phyloP scores from a whole-genome alignment of 2,797 vertebrate genomes.

The Picus viridis region DNA sequence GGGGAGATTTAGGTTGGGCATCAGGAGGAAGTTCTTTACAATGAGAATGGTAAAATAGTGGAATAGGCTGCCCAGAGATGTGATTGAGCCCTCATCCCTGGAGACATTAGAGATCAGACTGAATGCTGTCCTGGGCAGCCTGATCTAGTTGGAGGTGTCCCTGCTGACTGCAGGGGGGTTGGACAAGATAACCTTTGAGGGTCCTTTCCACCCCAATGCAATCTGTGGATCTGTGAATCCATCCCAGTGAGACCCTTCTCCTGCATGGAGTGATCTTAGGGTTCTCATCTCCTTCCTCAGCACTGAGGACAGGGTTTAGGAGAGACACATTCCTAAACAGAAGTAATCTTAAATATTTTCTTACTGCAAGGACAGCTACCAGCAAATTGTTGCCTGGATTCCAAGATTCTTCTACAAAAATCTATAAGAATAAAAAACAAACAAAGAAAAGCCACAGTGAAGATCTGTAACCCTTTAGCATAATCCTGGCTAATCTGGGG shows the following conservation, averaged over 20 bases:
- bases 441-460: background rate
- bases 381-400: fast-evolving
- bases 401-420: fast-evolving
- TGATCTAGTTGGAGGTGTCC: too few relatives aligned
- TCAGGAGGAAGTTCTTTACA: too few relatives aligned
- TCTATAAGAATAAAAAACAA: background rate
- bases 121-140: too few relatives aligned
- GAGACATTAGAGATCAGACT: too few relatives aligned
- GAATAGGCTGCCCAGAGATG: too few relatives aligned
- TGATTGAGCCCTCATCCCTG: too few relatives aligned
- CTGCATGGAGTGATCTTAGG: background rate
- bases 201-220: too few relatives aligned
- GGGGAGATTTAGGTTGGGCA: too few relatives aligned
- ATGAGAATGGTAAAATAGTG: too few relatives aligned
- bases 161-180: fast-evolving
- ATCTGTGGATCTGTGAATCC: background rate
- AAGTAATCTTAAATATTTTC: background rate
- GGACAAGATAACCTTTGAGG: too few relatives aligned
- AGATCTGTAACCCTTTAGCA: background rate
- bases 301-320: background rate
- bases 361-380: slow-evolving; percentile 47
- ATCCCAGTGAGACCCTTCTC: background rate
- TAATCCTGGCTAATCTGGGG: background rate
- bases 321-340: background rate
- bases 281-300: background rate